Base-by-base conservation (phyloP, 1,140 invertebrate genomes). In the Drosophila rhopaloa region DNA sequence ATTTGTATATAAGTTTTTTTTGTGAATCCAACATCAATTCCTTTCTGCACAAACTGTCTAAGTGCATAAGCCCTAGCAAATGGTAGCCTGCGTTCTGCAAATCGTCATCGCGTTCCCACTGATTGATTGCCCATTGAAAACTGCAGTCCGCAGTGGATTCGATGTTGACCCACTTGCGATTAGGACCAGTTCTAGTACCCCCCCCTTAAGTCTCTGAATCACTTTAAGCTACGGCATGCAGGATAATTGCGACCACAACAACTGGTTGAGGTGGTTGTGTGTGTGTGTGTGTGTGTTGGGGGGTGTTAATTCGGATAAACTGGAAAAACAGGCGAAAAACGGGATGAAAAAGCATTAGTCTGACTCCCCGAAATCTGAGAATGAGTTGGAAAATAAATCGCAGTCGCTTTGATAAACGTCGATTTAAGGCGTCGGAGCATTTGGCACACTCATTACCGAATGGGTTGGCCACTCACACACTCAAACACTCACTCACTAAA, bases 381-480 rank as follows among this genome's bases (percentile, higher is more conserved):
- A 37, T 44, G 54, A 37, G 37, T 40, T 1, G 58, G 24, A 24
- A 67, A 67, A 67, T 62, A 37, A 62, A 67, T 57, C 41, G 51
- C 54, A 43, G 58, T 70, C 46, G 60, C 74, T 65, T 66, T 66
- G 67, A 86, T 77, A 81, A 76, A 60, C 74, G 75, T 44, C 67
- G 82, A 79, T 76, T 85, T 79, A 71, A 86, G 75, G 70, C 70
- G 67, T 67, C 65, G 59, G 19, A 66, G 71, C 71, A 63, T 65
- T 83, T 78, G 66, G 66, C 56, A 66, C 78, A 81, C 77, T 81
- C 82, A 81, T 84, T 86, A 79, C 44, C 38, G 40, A 35, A 62
- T 43, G 59, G 59, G n/a, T 47, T 40, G 41, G 44, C 9, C 70
- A 46, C 54, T 70, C 57, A 16, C 40, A 55, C 13, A 47, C 57